Percentiles rank a stretch among this genome's conserved stretches.
Conservation (phyloP, 2,888 invertebrate genomes). For the Eurois occulta region DNA sequence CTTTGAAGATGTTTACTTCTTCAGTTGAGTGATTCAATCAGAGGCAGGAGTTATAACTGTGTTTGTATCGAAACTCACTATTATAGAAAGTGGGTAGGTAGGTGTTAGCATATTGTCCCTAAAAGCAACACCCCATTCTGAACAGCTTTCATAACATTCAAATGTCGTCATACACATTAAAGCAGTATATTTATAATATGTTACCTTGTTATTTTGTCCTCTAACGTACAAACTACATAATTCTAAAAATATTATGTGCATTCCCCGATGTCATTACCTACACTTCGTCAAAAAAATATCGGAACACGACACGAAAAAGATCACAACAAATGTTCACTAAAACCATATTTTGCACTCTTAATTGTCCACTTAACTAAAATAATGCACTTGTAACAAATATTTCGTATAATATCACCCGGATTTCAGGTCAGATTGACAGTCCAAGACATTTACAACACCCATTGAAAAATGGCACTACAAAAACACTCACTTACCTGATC, state of each 20-base stretch:
- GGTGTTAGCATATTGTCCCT: slow-evolving; percentile 73
- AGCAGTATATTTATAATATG: slow-evolving; percentile 74
- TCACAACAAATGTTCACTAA: slow-evolving; percentile 60
- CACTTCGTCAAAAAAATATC: slow-evolving; percentile 72
- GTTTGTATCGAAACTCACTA: slow-evolving; percentile 36
- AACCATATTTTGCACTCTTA: slow-evolving; percentile 60
- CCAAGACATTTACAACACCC: slow-evolving; percentile 87
- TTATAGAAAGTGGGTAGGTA: slow-evolving; percentile 81
- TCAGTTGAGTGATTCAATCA: neutral
- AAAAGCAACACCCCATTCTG: slow-evolving; percentile 66
- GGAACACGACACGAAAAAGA: slow-evolving; percentile 63
- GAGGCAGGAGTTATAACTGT: slow-evolving; percentile 24
- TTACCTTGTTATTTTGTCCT: slow-evolving; percentile 86
- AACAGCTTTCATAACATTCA: slow-evolving; percentile 68
- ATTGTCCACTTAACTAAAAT: slow-evolving; percentile 51
- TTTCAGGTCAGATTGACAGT: slow-evolving; percentile 89
- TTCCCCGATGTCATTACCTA: slow-evolving; percentile 85
- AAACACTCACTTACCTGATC: slow-evolving; percentile 87
- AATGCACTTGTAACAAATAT: slow-evolving; percentile 74
- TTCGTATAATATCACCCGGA: slow-evolving; percentile 81
- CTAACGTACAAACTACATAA: slow-evolving; percentile 86
- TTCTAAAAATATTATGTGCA: slow-evolving; percentile 90
- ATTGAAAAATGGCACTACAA: slow-evolving; percentile 80
- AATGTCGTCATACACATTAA: slow-evolving; percentile 64
- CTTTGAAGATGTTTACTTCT: neutral